Evolutionary conservation across 1,140 invertebrate species (phyloP), one percentile per base, ranked within the genome.

Genomic region (Pteromalus puparum): DNA sequence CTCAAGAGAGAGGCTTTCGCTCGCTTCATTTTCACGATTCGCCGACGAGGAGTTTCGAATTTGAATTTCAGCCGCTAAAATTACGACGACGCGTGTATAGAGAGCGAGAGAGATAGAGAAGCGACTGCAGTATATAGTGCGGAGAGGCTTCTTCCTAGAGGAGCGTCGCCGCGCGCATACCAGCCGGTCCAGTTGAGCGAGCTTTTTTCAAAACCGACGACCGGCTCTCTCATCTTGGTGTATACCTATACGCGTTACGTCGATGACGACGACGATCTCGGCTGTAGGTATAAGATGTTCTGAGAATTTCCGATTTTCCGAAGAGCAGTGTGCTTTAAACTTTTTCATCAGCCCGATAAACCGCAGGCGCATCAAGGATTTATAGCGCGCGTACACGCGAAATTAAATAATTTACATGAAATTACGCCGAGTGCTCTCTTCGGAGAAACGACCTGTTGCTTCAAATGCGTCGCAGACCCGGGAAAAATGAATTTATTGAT

Each of bases 21-120:
- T 79, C 78, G 74, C 77, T 61, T 53, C 77, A 83, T 72, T 81
- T 74, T 74, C 42, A 61, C 2, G 78, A 80, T 79, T 38, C n/a
- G 15, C n/a, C 18, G 30, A 67, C 24, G 38, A 15, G n/a, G 38
- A 46, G 5, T 75, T 34, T 46, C 38, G 38, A 24, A 75, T 38
- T 5, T 10, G 65, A 26, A 80, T 70, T n/a, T 80, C 4, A 7
- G 21, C 38, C 65, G 78, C 34, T 34, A 1, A 26, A 48, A 72
- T 81, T 42, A 18, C 34, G 18, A 61, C 18, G 18, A 21, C 18
- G 18, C 18, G 7, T 12, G 38, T 42, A 42, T 42, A 42, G 38
- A 42, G 30, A 46, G 42, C 4, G 1, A 46, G 2, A 48, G 46
- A 48, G 3, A n/a, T n/a, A n/a, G n/a, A 48, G 46, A 15, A 18